A percentile compares a stretch with the other conserved stretches of the same genome.
These are phyloP conservation scores for Papilio helenus DNA, from an alignment of 1,140 invertebrate species.

Conservation along the genomic window DNA sequence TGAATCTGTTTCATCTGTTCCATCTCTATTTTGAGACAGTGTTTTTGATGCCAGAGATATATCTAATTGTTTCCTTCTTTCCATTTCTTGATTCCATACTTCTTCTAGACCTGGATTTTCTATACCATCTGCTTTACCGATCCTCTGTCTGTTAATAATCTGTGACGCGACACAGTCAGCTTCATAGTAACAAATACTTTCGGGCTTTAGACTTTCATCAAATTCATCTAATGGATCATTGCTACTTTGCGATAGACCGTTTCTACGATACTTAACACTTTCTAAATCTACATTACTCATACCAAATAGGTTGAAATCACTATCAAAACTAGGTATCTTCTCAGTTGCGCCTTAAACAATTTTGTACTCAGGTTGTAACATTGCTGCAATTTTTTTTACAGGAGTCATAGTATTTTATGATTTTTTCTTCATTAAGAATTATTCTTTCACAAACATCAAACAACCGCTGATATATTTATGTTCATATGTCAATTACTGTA, in stretches of 20 bases:
- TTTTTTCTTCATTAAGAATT: neutral
- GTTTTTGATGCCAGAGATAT: constrained; percentile 75
- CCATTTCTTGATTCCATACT: constrained; percentile 96
- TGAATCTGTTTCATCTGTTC: constrained; percentile 68
- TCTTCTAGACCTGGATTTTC: constrained; percentile 95
- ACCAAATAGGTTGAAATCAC: constrained; percentile 98
- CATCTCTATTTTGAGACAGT: constrained; percentile 71
- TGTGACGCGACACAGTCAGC: constrained; percentile 90
- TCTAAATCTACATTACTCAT: constrained; percentile 95
- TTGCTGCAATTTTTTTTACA: neutral
- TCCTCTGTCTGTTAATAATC: constrained; percentile 89
- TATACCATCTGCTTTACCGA: constrained; percentile 84
- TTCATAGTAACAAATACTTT: constrained; percentile 83
- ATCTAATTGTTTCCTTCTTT: constrained; percentile 85
- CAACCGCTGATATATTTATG: neutral
- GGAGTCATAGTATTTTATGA: neutral
- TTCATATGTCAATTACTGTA: neutral
- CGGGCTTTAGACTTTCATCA: constrained; percentile 64
- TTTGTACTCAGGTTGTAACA: neutral
- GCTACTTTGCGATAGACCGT: constrained; percentile 61
- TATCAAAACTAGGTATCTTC: no score
- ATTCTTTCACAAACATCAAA: neutral
- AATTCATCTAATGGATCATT: constrained; percentile 55
- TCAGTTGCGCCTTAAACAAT: no score
- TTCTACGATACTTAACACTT: constrained; percentile 86